Evolutionary conservation across 2,888 invertebrate species (phyloP).

Genomic region (Hydraecia micacea): DNA sequence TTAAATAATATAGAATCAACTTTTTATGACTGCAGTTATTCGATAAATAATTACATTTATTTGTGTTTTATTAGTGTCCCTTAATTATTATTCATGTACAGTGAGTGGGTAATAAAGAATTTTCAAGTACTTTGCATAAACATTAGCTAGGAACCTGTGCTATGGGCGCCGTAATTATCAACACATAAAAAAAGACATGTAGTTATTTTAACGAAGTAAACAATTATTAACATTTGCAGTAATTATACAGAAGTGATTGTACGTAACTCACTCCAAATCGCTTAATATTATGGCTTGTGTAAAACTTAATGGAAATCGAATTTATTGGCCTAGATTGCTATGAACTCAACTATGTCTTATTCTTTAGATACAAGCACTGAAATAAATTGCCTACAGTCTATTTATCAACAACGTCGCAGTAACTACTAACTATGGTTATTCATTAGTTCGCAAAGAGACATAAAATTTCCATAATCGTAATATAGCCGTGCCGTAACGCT

Average conservation of each 20-base stretch:
- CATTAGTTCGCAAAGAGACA: slow-evolving; percentile 74
- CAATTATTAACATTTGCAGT: slow-evolving; percentile 58
- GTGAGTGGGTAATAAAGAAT: slow-evolving; percentile 46
- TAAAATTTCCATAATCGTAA: slow-evolving; percentile 75
- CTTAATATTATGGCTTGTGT: slow-evolving; percentile 65
- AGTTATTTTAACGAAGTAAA: slow-evolving; percentile 65
- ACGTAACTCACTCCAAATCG: slow-evolving; percentile 57
- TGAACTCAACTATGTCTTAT: slow-evolving; percentile 52
- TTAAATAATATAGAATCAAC: slow-evolving; percentile 20
- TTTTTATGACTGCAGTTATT: slow-evolving; percentile 14
- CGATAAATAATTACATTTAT: slow-evolving; percentile 27
- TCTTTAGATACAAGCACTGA: slow-evolving; percentile 62
- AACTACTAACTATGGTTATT: slow-evolving; percentile 71
- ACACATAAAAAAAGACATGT: slow-evolving; percentile 59
- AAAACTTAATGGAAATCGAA: slow-evolving; percentile 63
- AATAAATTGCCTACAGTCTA: slow-evolving; percentile 68
- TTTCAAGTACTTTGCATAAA: slow-evolving; percentile 46
- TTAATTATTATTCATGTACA: slow-evolving; percentile 45
- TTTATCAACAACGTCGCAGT: slow-evolving; percentile 71
- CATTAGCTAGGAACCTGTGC: slow-evolving; percentile 39
- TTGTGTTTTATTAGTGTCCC: slow-evolving; percentile 40
- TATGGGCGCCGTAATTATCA: slow-evolving; percentile 53
- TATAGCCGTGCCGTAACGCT: slow-evolving; percentile 68
- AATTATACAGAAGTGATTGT: slow-evolving; percentile 59
- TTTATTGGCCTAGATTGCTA: slow-evolving; percentile 49